Percentiles rank a stretch among this genome's conserved stretches.
Evolutionary conservation across 2,113 vertebrate species (phyloP).

Genomic region (Ciconia stormi): DNA sequence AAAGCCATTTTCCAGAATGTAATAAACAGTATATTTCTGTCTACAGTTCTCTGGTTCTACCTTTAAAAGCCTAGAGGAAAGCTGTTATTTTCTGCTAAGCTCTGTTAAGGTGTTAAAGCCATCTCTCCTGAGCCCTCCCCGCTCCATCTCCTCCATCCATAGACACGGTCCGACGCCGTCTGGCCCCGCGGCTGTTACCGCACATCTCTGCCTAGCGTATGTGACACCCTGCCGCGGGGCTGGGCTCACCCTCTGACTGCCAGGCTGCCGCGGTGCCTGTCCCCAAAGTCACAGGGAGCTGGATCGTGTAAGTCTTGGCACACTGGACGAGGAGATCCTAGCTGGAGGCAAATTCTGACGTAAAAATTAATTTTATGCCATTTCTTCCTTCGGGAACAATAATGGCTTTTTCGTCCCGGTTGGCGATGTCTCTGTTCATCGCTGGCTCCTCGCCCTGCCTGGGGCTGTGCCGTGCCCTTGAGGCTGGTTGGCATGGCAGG

Average conservation of each 20-base stretch:
- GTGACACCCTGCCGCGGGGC: background rate
- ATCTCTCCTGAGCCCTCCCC: background rate
- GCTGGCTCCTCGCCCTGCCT: background rate
- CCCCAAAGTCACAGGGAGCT: background rate
- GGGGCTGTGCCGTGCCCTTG: accelerated
- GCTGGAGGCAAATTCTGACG: background rate
- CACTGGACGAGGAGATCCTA: background rate
- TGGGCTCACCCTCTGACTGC: background rate
- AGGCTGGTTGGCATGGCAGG: background rate
- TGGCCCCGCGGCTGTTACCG: accelerated
- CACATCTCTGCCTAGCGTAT: accelerated
- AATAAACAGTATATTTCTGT: background rate
- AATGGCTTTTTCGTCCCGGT: too few species aligned
- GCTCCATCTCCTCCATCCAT: accelerated
- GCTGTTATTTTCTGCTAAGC: background rate
- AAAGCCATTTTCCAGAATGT: background rate
- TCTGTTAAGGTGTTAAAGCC: background rate
- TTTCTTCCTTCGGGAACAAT: background rate
- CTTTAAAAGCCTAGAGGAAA: background rate
- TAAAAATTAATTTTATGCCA: too few species aligned
- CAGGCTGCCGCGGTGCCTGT: accelerated
- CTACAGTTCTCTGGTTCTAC: background rate
- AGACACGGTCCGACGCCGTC: accelerated
- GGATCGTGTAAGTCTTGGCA: accelerated
- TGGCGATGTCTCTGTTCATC: accelerated